These are phyloP conservation scores for Acrobasis consociella DNA, from an alignment of 2,888 invertebrate species.

Conservation along the genomic window DNA sequence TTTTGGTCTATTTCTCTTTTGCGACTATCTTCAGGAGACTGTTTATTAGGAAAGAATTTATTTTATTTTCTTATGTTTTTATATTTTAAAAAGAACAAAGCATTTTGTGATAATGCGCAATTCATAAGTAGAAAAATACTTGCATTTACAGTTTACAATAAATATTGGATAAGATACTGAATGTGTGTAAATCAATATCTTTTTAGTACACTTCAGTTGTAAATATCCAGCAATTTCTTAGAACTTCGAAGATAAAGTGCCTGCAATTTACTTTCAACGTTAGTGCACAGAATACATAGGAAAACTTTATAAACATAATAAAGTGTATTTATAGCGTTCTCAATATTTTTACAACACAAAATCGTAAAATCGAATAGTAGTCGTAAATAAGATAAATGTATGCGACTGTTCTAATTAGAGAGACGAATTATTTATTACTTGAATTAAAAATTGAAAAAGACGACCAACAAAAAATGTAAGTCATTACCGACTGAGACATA, in stretches of 20 bases:
- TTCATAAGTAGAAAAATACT: too few species aligned
- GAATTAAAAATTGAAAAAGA: slow-evolving; percentile 22
- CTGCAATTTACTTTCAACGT: slow-evolving; percentile 4
- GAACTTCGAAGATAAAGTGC: slow-evolving; percentile 4
- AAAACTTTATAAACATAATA: slow-evolving; percentile 23
- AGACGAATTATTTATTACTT: slow-evolving; percentile 26
- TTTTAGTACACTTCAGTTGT: neutral
- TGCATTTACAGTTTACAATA: neutral
- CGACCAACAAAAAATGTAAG: slow-evolving; percentile 20
- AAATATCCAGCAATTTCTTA: neutral
- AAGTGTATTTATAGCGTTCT: slow-evolving; percentile 28
- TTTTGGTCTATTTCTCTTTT: too few species aligned
- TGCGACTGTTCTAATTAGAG: slow-evolving; percentile 31
- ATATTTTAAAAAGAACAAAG: too few species aligned
- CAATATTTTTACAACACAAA: slow-evolving; percentile 38
- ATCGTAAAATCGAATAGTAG: slow-evolving; percentile 33
- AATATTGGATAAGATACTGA: neutral
- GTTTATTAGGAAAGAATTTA: too few species aligned
- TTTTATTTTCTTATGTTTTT: too few species aligned
- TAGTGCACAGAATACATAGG: slow-evolving; percentile 6
- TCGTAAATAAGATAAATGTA: slow-evolving; percentile 29
- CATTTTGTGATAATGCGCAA: too few species aligned
- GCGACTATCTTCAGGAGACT: too few species aligned
- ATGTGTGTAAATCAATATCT: neutral
- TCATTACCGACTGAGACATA: slow-evolving; percentile 36